Evolutionary conservation across 2,888 invertebrate genomes (phyloP).

Genomic region (Pristionchus entomophagus): DNA sequence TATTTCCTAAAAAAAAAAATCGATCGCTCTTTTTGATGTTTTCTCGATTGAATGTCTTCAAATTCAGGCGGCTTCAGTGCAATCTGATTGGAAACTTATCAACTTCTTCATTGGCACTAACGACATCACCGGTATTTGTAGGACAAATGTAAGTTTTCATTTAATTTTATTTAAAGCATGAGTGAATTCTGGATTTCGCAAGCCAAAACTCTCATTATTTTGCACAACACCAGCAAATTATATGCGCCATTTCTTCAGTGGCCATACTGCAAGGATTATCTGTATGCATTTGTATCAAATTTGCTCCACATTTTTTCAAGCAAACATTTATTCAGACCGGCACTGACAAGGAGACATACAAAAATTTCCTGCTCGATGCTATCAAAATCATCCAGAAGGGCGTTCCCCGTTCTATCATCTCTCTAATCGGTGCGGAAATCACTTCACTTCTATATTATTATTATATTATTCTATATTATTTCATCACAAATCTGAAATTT

Average conservation of each 20-base stretch:
- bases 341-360: slow-evolving; percentile 9
- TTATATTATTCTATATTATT: too few species aligned
- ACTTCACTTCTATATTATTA: too few species aligned
- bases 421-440: background rate
- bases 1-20: too few species aligned
- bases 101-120: slow-evolving; percentile 38
- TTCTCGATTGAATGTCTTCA: too few species aligned
- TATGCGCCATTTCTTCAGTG: too few species aligned
- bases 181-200: too few species aligned
- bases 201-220: background rate
- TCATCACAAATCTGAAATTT: background rate
- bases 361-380: background rate
- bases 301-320: background rate
- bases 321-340: background rate
- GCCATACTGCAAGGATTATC: too few species aligned
- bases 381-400: slow-evolving; percentile 10
- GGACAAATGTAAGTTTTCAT: background rate
- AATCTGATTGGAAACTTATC: slow-evolving; percentile 30
- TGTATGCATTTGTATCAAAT: too few species aligned
- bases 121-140: slow-evolving; percentile 16
- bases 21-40: background rate
- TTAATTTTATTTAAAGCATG: too few species aligned
- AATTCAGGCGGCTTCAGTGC: background rate
- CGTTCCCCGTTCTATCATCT: slow-evolving; percentile 9
- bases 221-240: too few species aligned